Base-by-base conservation (phyloP, 2,113 vertebrate species). In the Chrysemys picta region DNA sequence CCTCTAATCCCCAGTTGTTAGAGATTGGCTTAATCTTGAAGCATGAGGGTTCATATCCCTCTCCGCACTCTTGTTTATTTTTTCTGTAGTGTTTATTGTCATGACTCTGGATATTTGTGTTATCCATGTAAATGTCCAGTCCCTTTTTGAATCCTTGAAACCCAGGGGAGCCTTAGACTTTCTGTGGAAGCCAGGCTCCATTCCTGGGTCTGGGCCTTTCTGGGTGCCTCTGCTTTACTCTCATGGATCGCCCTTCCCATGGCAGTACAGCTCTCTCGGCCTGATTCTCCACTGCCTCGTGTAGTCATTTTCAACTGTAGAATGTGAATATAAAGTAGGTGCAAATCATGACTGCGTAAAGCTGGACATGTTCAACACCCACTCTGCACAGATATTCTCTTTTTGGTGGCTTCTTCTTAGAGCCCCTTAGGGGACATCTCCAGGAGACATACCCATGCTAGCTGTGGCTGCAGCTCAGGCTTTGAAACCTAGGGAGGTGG, bases 151-250 rank as follows among this genome's bases (percentile, higher is more conserved):
- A 22, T 4, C 53, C 2, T 49, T 5, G 53, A 85, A 38, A 1
- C 2, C 1, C n/a, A 0, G 0, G 2, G 29, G 38, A 79, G 17
- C 42, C 3, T 6, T 53, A 42, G 5, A 47, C 8, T 69, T 78
- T 27, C 5, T 53, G 52, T 25, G 52, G 78, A 86, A 86, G 86
- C 7, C 13, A 82, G 17, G 19, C 29, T 91, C n/a, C 25, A 31
- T 86, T 38, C 42, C 21, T 54, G 53, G 5, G 2, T 86, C 59
- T 80, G 52, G 38, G 24, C 13, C 22, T 22, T 88, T 24, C 24
- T 57, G 42, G 13, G n/a, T 38, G 35, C 27, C 56, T 85, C 53
- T 54, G 53, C 29, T 25, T 49, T 76, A 24, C 19, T 59, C 5
- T 31, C 53, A 57, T 19, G 16, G 10, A 93, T 35, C 31, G 27